Evolutionary conservation across 2,113 vertebrate genomes (phyloP).

Genomic region (Alethe castanea): DNA sequence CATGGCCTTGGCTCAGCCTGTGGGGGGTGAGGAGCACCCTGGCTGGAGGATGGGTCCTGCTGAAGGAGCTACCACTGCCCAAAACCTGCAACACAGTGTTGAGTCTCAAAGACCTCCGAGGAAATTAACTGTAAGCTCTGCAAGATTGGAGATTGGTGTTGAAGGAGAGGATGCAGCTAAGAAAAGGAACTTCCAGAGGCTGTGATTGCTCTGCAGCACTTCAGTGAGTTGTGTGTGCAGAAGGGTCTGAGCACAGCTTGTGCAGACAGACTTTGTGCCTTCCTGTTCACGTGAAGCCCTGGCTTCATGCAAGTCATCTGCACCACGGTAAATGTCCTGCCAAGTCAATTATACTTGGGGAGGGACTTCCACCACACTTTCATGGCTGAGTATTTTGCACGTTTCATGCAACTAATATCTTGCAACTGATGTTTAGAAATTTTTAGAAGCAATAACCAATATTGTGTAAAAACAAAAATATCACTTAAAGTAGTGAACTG

Average conservation of each 20-base stretch:
- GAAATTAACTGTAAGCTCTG: neutral
- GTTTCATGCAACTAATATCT: neutral
- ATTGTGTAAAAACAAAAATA: constrained; percentile 45
- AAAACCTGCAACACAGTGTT: accelerated
- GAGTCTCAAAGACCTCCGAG: neutral
- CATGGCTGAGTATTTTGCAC: neutral
- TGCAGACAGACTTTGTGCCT: neutral
- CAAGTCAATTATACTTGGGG: neutral
- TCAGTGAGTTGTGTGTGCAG: neutral
- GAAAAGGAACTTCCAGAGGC: neutral
- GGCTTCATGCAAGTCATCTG: neutral
- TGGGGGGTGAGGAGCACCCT: neutral
- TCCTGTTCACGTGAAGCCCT: neutral
- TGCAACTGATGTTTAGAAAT: neutral
- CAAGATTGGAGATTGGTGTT: neutral
- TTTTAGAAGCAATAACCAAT: constrained; percentile 46
- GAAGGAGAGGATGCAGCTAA: neutral
- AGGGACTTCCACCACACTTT: neutral
- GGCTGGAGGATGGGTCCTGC: neutral
- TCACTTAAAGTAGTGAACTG: neutral
- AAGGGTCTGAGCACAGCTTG: neutral
- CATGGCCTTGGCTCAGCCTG: accelerated
- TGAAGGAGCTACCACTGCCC: neutral
- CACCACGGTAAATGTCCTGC: neutral
- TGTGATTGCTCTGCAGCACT: neutral